Percentiles rank a stretch among this genome's conserved stretches.
Evolutionary conservation across 2,113 vertebrate species (phyloP).

Genomic region (Callaeas wilsoni): DNA sequence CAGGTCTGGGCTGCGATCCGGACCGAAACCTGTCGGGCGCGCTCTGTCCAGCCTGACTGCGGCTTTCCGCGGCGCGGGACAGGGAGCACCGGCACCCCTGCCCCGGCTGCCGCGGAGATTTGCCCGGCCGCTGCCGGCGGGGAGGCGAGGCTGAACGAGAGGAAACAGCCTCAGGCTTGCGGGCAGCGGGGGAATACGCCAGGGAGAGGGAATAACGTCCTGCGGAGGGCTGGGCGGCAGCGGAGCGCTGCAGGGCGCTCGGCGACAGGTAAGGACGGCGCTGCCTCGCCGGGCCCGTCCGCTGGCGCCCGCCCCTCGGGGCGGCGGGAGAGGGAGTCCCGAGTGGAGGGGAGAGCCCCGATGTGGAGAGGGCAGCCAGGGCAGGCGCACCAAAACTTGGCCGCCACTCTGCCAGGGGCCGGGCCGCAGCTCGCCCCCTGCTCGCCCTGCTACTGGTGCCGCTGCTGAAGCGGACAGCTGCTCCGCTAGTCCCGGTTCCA

Average conservation of each 20-base stretch:
- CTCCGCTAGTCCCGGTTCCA: neutral
- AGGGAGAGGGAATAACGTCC: neutral
- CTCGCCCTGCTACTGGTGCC: neutral
- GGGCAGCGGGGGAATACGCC: neutral
- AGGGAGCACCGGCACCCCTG: neutral
- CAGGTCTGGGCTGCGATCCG: neutral
- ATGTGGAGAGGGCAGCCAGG: neutral
- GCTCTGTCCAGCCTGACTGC: neutral
- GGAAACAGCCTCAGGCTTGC: neutral
- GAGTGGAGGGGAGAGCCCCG: neutral
- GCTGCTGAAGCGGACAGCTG: neutral
- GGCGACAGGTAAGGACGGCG: constrained; percentile 15
- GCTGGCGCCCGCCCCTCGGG: neutral
- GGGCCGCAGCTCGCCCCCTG: neutral
- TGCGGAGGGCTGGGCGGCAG: neutral
- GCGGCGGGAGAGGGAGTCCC: neutral
- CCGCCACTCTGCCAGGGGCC: neutral
- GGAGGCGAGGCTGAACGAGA: neutral
- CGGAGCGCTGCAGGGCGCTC: neutral
- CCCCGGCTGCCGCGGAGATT: neutral
- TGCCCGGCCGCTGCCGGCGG: neutral
- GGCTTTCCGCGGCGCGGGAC: neutral
- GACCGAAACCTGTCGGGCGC: neutral
- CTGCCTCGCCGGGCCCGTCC: neutral
- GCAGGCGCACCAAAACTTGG: neutral